phyloP scores from a whole-genome alignment of 2,888 invertebrate genomes.

The Euplagia quadripunctaria region DNA sequence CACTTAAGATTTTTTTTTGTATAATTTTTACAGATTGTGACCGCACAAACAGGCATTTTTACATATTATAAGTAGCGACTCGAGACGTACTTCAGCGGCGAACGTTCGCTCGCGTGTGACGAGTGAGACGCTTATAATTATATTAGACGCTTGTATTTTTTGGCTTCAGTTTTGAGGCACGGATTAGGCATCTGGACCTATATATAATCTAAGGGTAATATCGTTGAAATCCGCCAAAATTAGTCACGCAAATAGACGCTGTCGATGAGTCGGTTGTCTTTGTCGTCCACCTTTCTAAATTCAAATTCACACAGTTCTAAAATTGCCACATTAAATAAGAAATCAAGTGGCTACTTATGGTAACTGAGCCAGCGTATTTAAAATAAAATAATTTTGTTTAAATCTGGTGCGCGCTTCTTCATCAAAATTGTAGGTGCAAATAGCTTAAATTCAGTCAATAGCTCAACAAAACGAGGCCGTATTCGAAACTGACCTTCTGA shows the following conservation, averaged over 20 bases:
- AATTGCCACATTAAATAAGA: background rate
- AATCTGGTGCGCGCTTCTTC: background rate
- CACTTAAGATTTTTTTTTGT: too few relatives aligned
- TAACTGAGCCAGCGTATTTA: background rate
- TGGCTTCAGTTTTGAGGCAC: too few relatives aligned
- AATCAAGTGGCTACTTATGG: background rate
- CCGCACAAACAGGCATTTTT: too few relatives aligned
- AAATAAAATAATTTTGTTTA: background rate
- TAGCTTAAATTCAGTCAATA: slow-evolving; percentile 17
- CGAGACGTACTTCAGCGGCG: too few relatives aligned
- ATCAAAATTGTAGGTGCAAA: slow-evolving; percentile 10
- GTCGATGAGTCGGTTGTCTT: background rate
- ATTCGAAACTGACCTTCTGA: slow-evolving; percentile 29
- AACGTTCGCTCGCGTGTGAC: too few relatives aligned
- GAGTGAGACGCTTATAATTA: too few relatives aligned
- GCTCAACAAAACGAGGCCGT: slow-evolving; percentile 22
- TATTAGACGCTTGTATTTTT: too few relatives aligned
- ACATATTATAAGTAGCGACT: too few relatives aligned
- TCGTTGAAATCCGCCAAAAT: background rate
- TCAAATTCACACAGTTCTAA: background rate
- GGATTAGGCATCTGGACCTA: too few relatives aligned
- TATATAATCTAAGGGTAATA: too few relatives aligned
- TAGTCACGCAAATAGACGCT: too few relatives aligned
- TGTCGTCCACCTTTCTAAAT: background rate
- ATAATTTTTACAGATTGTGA: too few relatives aligned